phyloP scores from a whole-genome alignment of 2,797 vertebrate genomes.

The Lithobates sylvaticus region DNA sequence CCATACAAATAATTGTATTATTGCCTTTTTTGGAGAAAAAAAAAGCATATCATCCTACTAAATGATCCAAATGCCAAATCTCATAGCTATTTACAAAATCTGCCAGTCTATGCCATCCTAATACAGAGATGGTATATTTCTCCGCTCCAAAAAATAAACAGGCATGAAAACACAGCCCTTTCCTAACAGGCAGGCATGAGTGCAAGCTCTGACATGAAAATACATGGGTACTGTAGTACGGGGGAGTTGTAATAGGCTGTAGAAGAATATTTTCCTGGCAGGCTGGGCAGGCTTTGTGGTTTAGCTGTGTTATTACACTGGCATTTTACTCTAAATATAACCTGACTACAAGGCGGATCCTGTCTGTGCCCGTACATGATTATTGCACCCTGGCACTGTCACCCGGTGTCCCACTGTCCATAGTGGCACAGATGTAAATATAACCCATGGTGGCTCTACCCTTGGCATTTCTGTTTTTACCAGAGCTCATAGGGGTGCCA shows the following conservation, averaged over 20 bases:
- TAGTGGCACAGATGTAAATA: background rate
- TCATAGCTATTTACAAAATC: background rate
- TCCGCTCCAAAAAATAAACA: background rate
- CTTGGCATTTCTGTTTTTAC: background rate
- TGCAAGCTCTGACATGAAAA: slow-evolving; percentile 20
- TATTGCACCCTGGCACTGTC: slow-evolving; percentile 43
- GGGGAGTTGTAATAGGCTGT: slow-evolving; percentile 6
- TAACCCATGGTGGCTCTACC: background rate
- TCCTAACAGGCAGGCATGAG: background rate
- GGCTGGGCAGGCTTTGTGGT: slow-evolving; percentile 44
- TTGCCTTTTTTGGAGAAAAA: too few relatives aligned
- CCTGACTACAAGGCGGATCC: slow-evolving; percentile 40
- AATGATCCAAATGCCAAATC: too few relatives aligned
- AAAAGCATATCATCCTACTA: too few relatives aligned
- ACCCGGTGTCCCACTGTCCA: slow-evolving; percentile 16
- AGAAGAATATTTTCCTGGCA: slow-evolving; percentile 33
- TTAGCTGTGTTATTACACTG: slow-evolving; percentile 48
- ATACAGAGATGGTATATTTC: background rate
- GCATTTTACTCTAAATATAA: slow-evolving; percentile 53
- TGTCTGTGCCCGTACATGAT: slow-evolving; percentile 50
- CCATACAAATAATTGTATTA: too few relatives aligned
- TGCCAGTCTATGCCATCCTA: background rate
- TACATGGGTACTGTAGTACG: slow-evolving; percentile 7
- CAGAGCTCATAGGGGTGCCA: background rate
- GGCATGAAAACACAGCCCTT: background rate